Conservation (phyloP, 2,113 vertebrate species). For the Leucopsar rothschildi region DNA sequence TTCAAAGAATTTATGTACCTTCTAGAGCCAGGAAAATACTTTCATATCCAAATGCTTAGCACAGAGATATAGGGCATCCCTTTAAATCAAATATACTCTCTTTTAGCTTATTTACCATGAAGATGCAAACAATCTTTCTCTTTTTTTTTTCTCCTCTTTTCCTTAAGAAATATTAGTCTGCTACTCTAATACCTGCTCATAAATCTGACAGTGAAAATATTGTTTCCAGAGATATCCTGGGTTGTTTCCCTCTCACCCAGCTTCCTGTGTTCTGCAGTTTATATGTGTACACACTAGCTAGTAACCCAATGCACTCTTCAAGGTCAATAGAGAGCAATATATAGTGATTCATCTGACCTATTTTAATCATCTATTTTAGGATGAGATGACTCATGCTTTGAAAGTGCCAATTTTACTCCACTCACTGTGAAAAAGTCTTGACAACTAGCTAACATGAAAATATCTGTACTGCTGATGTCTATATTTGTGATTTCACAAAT, state of each 20-base stretch:
- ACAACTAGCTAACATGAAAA: constrained; percentile 61
- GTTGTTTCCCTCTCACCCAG: neutral
- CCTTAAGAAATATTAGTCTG: neutral
- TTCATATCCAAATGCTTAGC: neutral
- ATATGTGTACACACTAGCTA: neutral
- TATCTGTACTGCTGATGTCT: constrained; percentile 43
- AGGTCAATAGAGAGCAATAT: constrained; percentile 47
- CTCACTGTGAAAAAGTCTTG: constrained; percentile 49
- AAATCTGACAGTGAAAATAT: neutral
- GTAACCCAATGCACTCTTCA: constrained; percentile 21
- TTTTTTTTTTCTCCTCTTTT: too few species aligned
- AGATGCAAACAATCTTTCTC: neutral
- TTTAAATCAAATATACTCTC: neutral
- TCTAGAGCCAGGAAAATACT: neutral
- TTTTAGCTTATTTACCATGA: neutral
- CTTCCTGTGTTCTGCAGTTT: neutral
- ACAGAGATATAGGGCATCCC: neutral
- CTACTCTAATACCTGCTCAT: neutral
- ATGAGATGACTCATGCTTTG: constrained; percentile 49
- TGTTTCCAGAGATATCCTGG: neutral
- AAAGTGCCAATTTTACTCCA: constrained; percentile 57
- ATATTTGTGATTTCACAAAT: constrained; percentile 53
- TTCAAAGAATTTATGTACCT: neutral
- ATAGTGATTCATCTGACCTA: constrained; percentile 62
- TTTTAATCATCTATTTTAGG: constrained; percentile 60